A percentile compares a stretch with the other conserved stretches of the same genome.
Evolutionary conservation across 2,888 invertebrate genomes (phyloP).

Genomic region (Psylliodes chrysocephalus): DNA sequence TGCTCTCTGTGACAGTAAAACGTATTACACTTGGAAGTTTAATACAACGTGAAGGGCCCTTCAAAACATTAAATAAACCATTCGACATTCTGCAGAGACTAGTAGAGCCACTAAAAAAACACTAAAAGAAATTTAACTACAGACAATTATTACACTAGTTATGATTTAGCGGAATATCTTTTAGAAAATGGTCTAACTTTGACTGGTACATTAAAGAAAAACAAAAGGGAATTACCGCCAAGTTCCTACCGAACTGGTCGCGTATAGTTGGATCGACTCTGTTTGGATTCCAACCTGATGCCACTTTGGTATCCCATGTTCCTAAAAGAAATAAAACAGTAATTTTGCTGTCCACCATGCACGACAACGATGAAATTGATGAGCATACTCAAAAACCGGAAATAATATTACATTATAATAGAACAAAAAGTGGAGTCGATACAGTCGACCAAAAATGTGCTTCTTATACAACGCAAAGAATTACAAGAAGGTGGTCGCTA

Average conservation of each 20-base stretch:
- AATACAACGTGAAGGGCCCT: conserved; percentile 43
- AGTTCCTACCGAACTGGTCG: conserved; percentile 45
- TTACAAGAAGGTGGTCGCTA: neutral
- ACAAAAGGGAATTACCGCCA: conserved; percentile 44
- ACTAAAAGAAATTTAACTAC: conserved; percentile 45
- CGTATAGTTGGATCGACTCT: conserved; percentile 21
- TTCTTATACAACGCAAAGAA: neutral
- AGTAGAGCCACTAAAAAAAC: conserved; percentile 38
- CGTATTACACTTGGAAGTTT: conserved; percentile 43
- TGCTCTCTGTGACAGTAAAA: conserved; percentile 42
- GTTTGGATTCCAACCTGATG: conserved; percentile 48
- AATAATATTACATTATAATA: no score
- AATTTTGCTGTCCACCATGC: no score
- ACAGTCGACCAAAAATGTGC: no score
- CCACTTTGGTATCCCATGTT: conserved; percentile 11
- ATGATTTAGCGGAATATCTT: conserved; percentile 39
- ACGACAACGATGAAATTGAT: no score
- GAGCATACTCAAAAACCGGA: no score
- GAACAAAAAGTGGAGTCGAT: no score
- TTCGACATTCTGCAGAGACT: conserved; percentile 39
- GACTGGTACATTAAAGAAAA: conserved; percentile 34
- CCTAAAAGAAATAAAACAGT: conserved; percentile 11
- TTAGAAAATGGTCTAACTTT: conserved; percentile 41
- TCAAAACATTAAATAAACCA: conserved; percentile 39
- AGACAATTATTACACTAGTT: conserved; percentile 42